Percentiles rank a stretch among this genome's conserved stretches.
These are phyloP conservation scores for Oscheius sp. DNA, from an alignment of 2,888 invertebrate species.

Conservation along the genomic window DNA sequence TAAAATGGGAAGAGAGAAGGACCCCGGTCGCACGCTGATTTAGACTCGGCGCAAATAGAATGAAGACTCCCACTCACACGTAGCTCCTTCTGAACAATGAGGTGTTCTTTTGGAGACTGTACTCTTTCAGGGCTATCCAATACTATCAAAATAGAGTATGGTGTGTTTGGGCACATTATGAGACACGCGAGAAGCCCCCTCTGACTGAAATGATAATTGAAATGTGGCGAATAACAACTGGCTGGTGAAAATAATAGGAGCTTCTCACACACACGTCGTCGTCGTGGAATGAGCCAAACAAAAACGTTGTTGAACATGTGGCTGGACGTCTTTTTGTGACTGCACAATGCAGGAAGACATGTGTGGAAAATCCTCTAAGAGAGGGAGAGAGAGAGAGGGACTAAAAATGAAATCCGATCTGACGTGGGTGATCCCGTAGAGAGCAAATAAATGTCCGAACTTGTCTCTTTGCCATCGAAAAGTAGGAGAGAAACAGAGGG, in stretches of 20 bases:
- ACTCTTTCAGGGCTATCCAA: background rate
- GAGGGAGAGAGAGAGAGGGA: slow-evolving; percentile 1
- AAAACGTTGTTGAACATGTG: slow-evolving; percentile 1
- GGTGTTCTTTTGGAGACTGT: background rate
- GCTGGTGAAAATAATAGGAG: no score
- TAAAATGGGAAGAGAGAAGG: background rate
- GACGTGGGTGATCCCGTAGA: background rate
- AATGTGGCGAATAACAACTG: no score
- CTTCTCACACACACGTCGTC: no score
- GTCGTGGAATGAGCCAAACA: no score
- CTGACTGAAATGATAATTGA: no score
- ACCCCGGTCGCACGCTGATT: slow-evolving; percentile 1
- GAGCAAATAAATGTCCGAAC: no score
- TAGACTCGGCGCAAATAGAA: slow-evolving; percentile 10
- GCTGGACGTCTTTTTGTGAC: slow-evolving; percentile 5
- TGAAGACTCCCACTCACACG: slow-evolving; percentile 2
- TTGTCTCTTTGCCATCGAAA: no score
- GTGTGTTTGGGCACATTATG: background rate
- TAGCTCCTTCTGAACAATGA: background rate
- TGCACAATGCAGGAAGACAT: background rate
- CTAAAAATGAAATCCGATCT: background rate
- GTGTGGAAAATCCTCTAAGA: background rate
- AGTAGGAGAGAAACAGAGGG: background rate
- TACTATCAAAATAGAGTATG: background rate
- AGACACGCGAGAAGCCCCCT: background rate